These are phyloP conservation scores for Brachyistius frenatus DNA, from an alignment of 2,113 vertebrate species.

Conservation along the genomic window DNA sequence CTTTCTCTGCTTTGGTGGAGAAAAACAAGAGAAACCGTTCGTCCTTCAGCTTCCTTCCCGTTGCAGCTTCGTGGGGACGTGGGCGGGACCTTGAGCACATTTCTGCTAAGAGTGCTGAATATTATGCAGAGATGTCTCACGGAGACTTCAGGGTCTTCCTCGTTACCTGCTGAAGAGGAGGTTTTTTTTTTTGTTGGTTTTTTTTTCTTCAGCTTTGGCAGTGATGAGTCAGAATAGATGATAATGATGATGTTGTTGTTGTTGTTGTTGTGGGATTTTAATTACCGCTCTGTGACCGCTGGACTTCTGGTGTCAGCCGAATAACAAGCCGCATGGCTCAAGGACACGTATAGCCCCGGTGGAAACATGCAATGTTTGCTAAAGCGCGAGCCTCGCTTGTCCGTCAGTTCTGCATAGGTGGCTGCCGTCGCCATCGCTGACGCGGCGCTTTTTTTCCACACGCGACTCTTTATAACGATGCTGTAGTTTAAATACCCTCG, in stretches of 20 bases:
- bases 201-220: slow-evolving; percentile 31
- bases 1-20: slow-evolving; percentile 32
- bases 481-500: too few relatives aligned
- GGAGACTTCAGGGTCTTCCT: slow-evolving; percentile 51
- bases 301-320: slow-evolving; percentile 57
- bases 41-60: slow-evolving; percentile 43
- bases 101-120: slow-evolving; percentile 65
- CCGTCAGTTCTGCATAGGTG: slow-evolving; percentile 54
- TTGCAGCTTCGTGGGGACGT: slow-evolving; percentile 43
- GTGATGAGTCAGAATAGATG: slow-evolving; percentile 65
- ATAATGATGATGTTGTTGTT: background rate
- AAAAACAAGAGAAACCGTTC: slow-evolving; percentile 32
- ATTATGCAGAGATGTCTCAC: slow-evolving; percentile 52
- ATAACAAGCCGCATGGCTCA: slow-evolving; percentile 47
- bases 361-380: slow-evolving; percentile 55
- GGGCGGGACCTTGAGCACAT: slow-evolving; percentile 52
- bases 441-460: slow-evolving; percentile 25
- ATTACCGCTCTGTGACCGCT: slow-evolving; percentile 54
- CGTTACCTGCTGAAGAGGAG: slow-evolving; percentile 65
- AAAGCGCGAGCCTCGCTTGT: background rate
- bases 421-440: slow-evolving; percentile 52
- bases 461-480: background rate
- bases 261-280: slow-evolving; percentile 40
- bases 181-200: slow-evolving; percentile 24
- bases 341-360: slow-evolving; percentile 58